phyloP scores from a whole-genome alignment of 2,113 vertebrate genomes.

The Gymnorhina tibicen region DNA sequence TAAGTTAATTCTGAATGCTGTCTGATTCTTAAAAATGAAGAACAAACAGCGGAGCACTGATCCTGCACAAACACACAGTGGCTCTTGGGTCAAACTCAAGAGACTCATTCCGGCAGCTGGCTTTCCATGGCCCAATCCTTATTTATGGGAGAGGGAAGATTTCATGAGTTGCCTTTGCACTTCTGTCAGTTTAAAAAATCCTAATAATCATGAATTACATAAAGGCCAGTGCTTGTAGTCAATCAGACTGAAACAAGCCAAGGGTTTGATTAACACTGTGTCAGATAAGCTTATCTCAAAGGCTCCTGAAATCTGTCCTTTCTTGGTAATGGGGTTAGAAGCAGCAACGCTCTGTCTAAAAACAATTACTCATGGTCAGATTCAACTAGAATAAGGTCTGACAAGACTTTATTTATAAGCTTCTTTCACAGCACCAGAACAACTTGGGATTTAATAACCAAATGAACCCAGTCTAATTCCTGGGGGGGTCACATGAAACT shows the following conservation, averaged over 20 bases:
- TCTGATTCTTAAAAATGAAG: background rate
- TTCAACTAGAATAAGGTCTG: background rate
- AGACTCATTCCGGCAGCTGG: background rate
- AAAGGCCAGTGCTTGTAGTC: background rate
- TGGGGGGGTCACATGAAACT: background rate
- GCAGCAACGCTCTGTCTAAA: background rate
- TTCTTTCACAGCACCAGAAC: background rate
- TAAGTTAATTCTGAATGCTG: background rate
- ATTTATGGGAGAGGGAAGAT: background rate
- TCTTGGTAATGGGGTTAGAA: background rate
- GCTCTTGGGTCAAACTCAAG: background rate
- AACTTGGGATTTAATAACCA: background rate
- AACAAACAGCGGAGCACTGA: background rate
- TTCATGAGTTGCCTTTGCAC: background rate
- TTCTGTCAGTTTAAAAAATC: background rate
- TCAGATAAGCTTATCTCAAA: background rate
- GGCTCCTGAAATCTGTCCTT: background rate
- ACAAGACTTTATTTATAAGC: background rate
- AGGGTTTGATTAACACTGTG: background rate
- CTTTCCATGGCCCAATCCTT: fast-evolving
- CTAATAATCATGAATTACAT: background rate
- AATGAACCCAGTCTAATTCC: background rate
- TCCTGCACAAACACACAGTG: background rate
- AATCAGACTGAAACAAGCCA: background rate
- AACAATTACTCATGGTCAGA: background rate